These are phyloP conservation scores for Drosophila leonis DNA, from an alignment of 2,888 invertebrate species.

Conservation along the genomic window DNA sequence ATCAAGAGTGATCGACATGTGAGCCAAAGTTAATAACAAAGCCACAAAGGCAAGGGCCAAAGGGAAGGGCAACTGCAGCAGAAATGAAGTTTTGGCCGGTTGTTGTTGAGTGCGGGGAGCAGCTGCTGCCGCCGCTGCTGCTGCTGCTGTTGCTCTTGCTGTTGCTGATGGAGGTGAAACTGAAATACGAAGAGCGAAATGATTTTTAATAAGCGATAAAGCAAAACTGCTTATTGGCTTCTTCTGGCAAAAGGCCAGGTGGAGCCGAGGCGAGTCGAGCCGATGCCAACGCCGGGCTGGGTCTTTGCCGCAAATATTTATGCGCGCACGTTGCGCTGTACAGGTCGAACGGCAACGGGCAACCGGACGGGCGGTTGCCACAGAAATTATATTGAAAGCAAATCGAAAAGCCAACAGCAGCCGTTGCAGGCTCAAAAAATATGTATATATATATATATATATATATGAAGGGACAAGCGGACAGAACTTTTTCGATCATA, in stretches of 20 bases:
- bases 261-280: conserved; percentile 34
- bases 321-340: conserved; percentile 50
- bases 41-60: conserved; percentile 40
- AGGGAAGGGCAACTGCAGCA: conserved; percentile 28
- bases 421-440: conserved; percentile 24
- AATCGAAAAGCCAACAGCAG: conserved; percentile 75
- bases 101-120: conserved; percentile 5
- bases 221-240: conserved; percentile 83
- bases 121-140: conserved; percentile 18
- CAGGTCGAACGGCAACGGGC: conserved; percentile 11
- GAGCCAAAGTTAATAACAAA: conserved; percentile 83
- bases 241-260: conserved; percentile 57
- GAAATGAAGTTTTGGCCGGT: conserved; percentile 13
- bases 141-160: conserved; percentile 22
- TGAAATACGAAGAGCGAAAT: conserved; percentile 83
- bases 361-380: conserved; percentile 6
- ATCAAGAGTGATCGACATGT: conserved; percentile 83
- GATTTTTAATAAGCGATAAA: conserved; percentile 85
- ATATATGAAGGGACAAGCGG: conserved; percentile 24
- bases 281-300: conserved; percentile 17
- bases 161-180: conserved; percentile 65
- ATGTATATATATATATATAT: neutral
- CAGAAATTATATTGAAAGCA: conserved; percentile 74
- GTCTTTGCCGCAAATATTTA: conserved; percentile 63
- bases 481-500: conserved; percentile 80